Conservation (phyloP, 2,797 vertebrate genomes). For the Clarias laeviceps region DNA sequence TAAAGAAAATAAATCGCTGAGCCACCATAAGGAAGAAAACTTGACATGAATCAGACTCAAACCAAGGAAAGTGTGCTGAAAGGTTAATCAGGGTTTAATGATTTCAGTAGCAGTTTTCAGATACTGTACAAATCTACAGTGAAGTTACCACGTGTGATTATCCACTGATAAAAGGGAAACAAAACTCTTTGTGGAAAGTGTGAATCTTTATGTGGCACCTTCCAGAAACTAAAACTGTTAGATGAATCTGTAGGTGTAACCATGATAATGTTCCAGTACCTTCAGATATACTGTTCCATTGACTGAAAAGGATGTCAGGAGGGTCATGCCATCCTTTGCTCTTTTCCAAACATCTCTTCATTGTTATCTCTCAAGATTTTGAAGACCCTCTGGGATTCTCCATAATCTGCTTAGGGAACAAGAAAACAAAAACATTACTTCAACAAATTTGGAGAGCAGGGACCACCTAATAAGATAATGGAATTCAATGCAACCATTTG, state of each 20-base stretch:
- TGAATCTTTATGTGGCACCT: background rate
- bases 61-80: background rate
- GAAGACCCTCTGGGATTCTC: background rate
- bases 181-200: background rate
- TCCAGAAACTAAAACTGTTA: background rate
- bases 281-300: background rate
- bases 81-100: background rate
- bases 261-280: background rate
- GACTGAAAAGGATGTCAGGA: background rate
- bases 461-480: background rate
- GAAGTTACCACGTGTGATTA: background rate
- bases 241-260: background rate
- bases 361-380: background rate
- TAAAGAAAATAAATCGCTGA: background rate
- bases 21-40: background rate
- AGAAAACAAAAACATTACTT: conserved; percentile 1
- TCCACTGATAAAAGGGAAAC: background rate
- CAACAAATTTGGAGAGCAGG: background rate
- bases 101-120: background rate
- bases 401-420: background rate
- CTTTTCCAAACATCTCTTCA: background rate
- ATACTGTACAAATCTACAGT: background rate
- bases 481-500: background rate
- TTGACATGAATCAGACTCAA: background rate
- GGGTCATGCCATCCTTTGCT: background rate